Conservation (phyloP, 2,113 vertebrate species). For the Eptatretus burgeri region DNA sequence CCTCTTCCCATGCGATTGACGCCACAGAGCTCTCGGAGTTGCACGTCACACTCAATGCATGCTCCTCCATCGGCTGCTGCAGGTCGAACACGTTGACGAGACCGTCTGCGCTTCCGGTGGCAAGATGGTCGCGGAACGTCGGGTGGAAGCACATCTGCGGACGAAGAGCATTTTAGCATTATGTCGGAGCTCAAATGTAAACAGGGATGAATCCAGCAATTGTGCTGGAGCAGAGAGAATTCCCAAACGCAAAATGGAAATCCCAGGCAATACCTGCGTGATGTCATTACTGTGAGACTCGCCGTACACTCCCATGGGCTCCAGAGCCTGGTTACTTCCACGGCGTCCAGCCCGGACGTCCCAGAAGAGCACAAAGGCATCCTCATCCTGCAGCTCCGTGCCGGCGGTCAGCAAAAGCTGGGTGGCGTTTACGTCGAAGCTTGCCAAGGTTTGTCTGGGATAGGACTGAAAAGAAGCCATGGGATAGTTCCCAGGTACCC, state of each 20-base stretch:
- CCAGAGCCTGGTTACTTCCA: conserved; percentile 5
- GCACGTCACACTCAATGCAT: conserved; percentile 24
- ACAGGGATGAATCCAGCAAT: no score
- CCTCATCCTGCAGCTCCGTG: conserved; percentile 35
- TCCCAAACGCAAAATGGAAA: no score
- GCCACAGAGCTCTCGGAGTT: conserved; percentile 6
- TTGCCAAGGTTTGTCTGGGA: conserved; percentile 29
- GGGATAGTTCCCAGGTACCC: conserved; percentile 16
- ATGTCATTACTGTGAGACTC: conserved; percentile 77
- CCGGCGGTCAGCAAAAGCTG: conserved; percentile 45
- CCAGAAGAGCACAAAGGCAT: conserved; percentile 65
- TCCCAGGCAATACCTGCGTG: conserved; percentile 23
- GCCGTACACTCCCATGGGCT: conserved; percentile 47
- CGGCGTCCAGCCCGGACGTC: conserved; percentile 23
- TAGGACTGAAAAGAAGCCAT: conserved; percentile 29
- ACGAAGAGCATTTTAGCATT: neutral
- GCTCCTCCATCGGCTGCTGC: conserved; percentile 34
- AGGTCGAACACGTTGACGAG: conserved; percentile 75
- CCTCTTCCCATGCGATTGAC: neutral
- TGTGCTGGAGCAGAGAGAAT: no score
- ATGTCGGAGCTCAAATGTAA: no score
- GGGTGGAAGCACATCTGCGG: conserved; percentile 56
- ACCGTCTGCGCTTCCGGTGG: conserved; percentile 50
- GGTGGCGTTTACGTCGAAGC: conserved; percentile 40
- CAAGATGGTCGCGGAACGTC: conserved; percentile 23